phyloP scores from a whole-genome alignment of 2,888 invertebrate genomes.

The Perizoma affinitatum region DNA sequence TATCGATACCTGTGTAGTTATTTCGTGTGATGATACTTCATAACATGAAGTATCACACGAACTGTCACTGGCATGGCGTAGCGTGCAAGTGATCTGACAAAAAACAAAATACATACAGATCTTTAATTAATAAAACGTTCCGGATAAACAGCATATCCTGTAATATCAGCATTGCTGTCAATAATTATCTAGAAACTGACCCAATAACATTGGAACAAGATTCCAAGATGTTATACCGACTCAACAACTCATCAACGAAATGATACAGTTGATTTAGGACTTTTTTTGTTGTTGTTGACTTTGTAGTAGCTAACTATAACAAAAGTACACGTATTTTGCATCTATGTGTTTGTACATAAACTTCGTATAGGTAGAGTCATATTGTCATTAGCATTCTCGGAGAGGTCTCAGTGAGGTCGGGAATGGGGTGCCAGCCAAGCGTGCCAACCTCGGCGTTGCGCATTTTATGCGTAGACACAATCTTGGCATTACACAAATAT shows the following conservation, averaged over 20 bases:
- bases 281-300: too few relatives aligned
- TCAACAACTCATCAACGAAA: too few relatives aligned
- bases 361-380: slow-evolving; percentile 25
- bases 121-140: slow-evolving; percentile 20
- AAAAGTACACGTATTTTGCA: not conserved
- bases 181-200: slow-evolving; percentile 24
- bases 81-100: slow-evolving; percentile 19
- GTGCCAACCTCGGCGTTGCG: slow-evolving; percentile 24
- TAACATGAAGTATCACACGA: too few relatives aligned
- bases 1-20: not conserved
- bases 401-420: slow-evolving; percentile 34
- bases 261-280: too few relatives aligned
- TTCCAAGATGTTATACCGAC: not conserved
- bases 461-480: slow-evolving; percentile 39
- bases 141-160: slow-evolving; percentile 18
- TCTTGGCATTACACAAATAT: slow-evolving; percentile 33
- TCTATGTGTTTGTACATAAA: slow-evolving; percentile 5
- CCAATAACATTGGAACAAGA: slow-evolving; percentile 19
- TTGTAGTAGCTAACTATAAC: too few relatives aligned
- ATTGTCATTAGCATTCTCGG: slow-evolving; percentile 38
- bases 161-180: slow-evolving; percentile 21
- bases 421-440: slow-evolving; percentile 32
- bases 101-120: slow-evolving; percentile 17
- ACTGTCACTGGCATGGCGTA: slow-evolving; percentile 3
- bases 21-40: not conserved